Percentiles rank a stretch among this genome's conserved stretches.
Evolutionary conservation across 2,888 invertebrate species (phyloP).

Genomic region (Papilio gigon): DNA sequence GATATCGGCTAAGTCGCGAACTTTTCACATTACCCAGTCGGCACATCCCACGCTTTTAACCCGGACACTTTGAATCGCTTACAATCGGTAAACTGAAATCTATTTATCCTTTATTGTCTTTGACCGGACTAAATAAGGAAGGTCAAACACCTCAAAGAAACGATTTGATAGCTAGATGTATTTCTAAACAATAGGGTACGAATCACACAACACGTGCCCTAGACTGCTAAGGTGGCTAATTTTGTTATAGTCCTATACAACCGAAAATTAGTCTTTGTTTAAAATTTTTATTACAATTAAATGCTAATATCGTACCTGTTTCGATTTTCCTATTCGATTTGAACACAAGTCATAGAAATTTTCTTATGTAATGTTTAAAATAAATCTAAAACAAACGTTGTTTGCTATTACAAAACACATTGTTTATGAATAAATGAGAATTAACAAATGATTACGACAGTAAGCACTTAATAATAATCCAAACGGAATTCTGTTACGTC

Average conservation of each 20-base stretch:
- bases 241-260: background rate
- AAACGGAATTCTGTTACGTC: conserved; percentile 34
- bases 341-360: background rate
- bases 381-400: too few relatives aligned
- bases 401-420: background rate
- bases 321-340: background rate
- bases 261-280: conserved; percentile 1
- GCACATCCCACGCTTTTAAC: conserved; percentile 49
- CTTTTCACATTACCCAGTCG: conserved; percentile 76
- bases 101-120: conserved; percentile 40
- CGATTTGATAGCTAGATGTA: background rate
- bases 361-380: too few relatives aligned
- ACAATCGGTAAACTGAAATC: conserved; percentile 43
- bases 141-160: background rate
- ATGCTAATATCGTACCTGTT: background rate
- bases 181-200: conserved; percentile 5
- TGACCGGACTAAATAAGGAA: background rate
- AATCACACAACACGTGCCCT: background rate
- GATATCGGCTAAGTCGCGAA: conserved; percentile 74
- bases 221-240: background rate
- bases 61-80: conserved; percentile 66
- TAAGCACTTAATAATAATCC: conserved; percentile 30
- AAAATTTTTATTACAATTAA: background rate
- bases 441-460: conserved; percentile 23
- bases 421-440: background rate